Conservation (phyloP, 2,113 vertebrate genomes). For the Monarcha castaneiventris region DNA sequence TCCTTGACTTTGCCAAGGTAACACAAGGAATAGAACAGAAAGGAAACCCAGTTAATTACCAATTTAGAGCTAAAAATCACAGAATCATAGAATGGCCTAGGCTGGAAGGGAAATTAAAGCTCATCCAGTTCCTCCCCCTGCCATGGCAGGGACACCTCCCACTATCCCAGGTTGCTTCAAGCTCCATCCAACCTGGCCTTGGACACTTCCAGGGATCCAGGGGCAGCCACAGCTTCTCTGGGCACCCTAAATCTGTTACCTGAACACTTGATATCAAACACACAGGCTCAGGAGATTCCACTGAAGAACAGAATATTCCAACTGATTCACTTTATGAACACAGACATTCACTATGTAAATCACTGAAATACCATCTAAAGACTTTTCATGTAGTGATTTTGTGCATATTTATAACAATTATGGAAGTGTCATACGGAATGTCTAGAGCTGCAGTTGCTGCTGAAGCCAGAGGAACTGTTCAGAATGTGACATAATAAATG, state of each 20-base stretch:
- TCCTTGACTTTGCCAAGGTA: neutral
- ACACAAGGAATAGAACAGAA: neutral
- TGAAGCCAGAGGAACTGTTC: neutral
- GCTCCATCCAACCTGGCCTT: accelerated
- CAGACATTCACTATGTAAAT: neutral
- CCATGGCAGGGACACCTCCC: neutral
- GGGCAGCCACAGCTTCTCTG: neutral
- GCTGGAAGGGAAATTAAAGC: neutral
- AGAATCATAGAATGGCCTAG: neutral
- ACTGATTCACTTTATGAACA: neutral
- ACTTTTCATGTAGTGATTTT: neutral
- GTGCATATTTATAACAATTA: neutral
- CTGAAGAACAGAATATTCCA: neutral
- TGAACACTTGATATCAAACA: neutral
- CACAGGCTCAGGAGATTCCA: neutral
- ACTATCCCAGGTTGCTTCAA: neutral
- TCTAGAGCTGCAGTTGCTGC: neutral
- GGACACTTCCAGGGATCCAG: neutral
- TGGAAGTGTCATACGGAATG: neutral
- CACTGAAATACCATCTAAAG: neutral
- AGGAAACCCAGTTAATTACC: neutral
- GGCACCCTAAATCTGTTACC: neutral
- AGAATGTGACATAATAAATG: neutral
- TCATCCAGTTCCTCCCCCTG: neutral
- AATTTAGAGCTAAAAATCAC: neutral